Percentiles rank a stretch among this genome's conserved stretches.
Conservation (phyloP, 2,888 invertebrate species). For the Caenorhabditis sp. region DNA sequence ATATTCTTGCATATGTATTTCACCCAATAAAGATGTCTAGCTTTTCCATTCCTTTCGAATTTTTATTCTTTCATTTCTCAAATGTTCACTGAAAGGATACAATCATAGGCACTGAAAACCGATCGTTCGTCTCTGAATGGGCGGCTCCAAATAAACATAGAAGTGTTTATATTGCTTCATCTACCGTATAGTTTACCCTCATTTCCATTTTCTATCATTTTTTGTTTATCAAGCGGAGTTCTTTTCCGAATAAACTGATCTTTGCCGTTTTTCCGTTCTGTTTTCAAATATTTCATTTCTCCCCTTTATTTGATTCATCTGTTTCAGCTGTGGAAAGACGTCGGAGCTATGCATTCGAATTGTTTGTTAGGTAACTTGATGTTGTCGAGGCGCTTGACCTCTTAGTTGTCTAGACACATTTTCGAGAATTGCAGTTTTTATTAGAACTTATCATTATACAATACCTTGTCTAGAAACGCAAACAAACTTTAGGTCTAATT, state of each 20-base stretch:
- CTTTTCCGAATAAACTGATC: not conserved
- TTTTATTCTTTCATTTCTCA: not conserved
- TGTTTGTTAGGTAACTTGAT: not conserved
- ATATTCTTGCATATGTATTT: constrained; percentile 14
- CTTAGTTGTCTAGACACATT: not conserved
- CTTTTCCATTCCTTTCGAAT: not conserved
- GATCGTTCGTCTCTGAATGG: not conserved
- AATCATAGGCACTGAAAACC: constrained; percentile 17
- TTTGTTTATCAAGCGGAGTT: constrained; percentile 6
- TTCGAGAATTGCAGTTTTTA: not conserved
- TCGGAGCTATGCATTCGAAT: not conserved
- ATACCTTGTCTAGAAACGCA: not conserved
- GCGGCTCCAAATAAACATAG: constrained; percentile 5
- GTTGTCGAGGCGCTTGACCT: not conserved
- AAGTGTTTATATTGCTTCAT: constrained; percentile 39
- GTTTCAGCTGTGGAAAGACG: not conserved
- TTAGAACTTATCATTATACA: not conserved
- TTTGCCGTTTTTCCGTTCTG: not conserved
- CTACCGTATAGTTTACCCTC: not conserved
- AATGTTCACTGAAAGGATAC: not conserved
- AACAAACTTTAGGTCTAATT: not conserved
- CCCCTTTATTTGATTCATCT: not conserved
- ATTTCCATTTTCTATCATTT: not conserved
- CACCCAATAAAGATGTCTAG: constrained; percentile 43
- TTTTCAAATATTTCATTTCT: not conserved